Evolutionary conservation across 2,888 invertebrate genomes (phyloP).

Genomic region (Ligdia adustata): DNA sequence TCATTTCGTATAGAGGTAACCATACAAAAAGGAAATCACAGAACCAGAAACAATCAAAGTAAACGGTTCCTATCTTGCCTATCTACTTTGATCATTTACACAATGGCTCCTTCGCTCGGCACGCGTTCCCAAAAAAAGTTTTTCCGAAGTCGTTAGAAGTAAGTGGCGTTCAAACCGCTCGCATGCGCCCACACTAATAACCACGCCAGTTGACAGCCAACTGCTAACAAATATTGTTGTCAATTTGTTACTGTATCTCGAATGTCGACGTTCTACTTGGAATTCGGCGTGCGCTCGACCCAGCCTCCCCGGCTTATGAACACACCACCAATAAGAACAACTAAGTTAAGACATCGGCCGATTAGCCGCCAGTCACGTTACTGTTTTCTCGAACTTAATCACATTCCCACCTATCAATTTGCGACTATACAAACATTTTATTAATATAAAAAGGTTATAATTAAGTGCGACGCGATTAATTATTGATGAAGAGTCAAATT

Average conservation of each 20-base stretch:
- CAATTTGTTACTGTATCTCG: slow-evolving; percentile 74
- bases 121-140: slow-evolving; percentile 31
- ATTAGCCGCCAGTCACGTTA: slow-evolving; percentile 71
- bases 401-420: slow-evolving; percentile 37
- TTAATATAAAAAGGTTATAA: slow-evolving; percentile 27
- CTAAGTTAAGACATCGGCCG: slow-evolving; percentile 77
- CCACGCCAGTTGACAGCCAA: slow-evolving; percentile 62
- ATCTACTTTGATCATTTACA: slow-evolving; percentile 23
- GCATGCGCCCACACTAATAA: slow-evolving; percentile 63
- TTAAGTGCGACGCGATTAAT: slow-evolving; percentile 39
- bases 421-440: neutral
- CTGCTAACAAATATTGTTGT: slow-evolving; percentile 77
- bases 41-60: slow-evolving; percentile 14
- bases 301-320: slow-evolving; percentile 65
- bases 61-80: slow-evolving; percentile 18
- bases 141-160: slow-evolving; percentile 32
- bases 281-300: slow-evolving; percentile 68
- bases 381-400: slow-evolving; percentile 61
- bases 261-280: slow-evolving; percentile 62
- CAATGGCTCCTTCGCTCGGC: slow-evolving; percentile 13
- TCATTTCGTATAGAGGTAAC: too few relatives aligned
- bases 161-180: slow-evolving; percentile 37
- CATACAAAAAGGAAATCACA: slow-evolving; percentile 11
- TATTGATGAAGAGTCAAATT: slow-evolving; percentile 33
- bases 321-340: slow-evolving; percentile 76